These are phyloP conservation scores for Percina caprodes DNA, from an alignment of 2,113 vertebrate species.

Conservation along the genomic window DNA sequence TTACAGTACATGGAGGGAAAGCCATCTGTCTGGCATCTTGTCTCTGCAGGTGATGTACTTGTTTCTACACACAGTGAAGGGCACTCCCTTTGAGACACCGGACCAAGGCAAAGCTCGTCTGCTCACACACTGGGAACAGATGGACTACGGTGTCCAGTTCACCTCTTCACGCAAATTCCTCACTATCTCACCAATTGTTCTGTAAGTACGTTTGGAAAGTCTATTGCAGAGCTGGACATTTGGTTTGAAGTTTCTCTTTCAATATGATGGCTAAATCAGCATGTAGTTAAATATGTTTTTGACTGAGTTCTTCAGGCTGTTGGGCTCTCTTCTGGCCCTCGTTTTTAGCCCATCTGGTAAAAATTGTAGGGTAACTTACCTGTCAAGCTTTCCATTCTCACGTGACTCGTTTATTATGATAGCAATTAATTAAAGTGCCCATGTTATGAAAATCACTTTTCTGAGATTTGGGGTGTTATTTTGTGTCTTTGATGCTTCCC, in stretches of 20 bases:
- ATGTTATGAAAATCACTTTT: no score
- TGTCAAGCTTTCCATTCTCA: background rate
- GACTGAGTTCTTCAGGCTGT: background rate
- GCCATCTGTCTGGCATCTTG: background rate
- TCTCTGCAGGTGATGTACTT: constrained; percentile 90
- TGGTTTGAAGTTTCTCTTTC: constrained; percentile 11
- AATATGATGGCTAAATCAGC: background rate
- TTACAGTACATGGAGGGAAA: background rate
- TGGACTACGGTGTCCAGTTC: constrained; percentile 94
- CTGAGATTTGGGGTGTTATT: no score
- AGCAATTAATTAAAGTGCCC: no score
- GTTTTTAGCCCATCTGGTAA: background rate
- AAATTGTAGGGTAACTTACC: background rate
- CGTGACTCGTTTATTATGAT: background rate
- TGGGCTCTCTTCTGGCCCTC: no score
- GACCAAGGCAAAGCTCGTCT: constrained; percentile 94
- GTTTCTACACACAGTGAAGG: constrained; percentile 94
- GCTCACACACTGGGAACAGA: constrained; percentile 96
- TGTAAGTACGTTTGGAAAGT: constrained; percentile 84
- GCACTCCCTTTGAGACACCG: constrained; percentile 94
- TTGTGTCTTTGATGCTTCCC: no score
- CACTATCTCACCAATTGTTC: constrained; percentile 92
- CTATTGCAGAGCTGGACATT: background rate
- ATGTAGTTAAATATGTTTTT: background rate
- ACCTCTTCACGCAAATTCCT: constrained; percentile 95